Conservation (phyloP, 1,140 invertebrate genomes). For the Telenomus remus region DNA sequence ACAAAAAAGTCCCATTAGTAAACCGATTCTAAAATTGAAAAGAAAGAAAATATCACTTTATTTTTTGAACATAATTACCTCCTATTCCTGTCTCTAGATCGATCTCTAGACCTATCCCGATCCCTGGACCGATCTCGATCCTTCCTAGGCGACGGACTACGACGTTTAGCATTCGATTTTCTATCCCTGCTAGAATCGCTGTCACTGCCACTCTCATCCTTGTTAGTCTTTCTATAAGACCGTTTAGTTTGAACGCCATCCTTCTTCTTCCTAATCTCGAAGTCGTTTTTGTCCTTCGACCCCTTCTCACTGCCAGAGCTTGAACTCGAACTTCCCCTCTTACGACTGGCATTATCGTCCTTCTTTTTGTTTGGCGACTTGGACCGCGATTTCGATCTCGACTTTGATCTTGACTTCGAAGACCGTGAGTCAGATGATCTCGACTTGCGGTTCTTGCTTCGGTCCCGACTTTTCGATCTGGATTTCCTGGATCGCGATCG, state of each 20-base stretch:
- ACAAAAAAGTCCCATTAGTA: conserved; percentile 5
- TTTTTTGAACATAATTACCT: conserved; percentile 33
- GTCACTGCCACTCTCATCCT: conserved; percentile 81
- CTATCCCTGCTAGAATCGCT: conserved; percentile 75
- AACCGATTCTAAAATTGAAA: too few species aligned
- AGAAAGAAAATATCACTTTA: too few species aligned
- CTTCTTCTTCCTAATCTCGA: conserved; percentile 85
- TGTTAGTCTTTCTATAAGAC: conserved; percentile 89
- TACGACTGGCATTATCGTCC: conserved; percentile 64
- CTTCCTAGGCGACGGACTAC: conserved; percentile 68
- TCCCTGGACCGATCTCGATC: conserved; percentile 67
- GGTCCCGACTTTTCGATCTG: conserved; percentile 67
- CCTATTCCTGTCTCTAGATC: conserved; percentile 64
- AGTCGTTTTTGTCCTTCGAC: conserved; percentile 79
- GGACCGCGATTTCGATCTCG: conserved; percentile 67
- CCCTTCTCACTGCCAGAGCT: conserved; percentile 71
- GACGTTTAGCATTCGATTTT: conserved; percentile 67
- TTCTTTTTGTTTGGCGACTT: conserved; percentile 73
- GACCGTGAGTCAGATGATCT: conserved; percentile 69
- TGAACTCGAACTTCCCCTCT: conserved; percentile 68
- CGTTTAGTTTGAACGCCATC: conserved; percentile 87
- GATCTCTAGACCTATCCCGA: conserved; percentile 67
- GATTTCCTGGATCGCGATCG: conserved; percentile 67
- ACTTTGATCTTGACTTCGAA: conserved; percentile 67
- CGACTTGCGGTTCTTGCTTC: conserved; percentile 70